Evolutionary conservation across 2,888 invertebrate species (phyloP), one percentile per base, ranked within the genome.

Genomic region (Cheilosia impressa): DNA sequence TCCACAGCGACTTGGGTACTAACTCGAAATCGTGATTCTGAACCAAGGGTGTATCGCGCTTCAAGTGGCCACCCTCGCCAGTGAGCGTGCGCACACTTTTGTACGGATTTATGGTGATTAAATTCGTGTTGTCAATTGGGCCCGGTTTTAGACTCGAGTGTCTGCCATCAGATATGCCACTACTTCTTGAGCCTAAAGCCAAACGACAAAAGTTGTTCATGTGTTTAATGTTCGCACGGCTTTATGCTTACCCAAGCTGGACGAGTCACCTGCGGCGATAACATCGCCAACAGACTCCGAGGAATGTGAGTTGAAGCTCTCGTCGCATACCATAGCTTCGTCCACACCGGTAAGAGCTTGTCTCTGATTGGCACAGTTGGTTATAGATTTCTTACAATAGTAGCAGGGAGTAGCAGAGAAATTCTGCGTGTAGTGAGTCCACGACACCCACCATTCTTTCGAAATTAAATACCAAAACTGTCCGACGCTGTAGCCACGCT

Each of bases 401-500:
- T 91, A 91, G 88, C 94, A 94, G 7, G 92, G 91, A n/a, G 91
- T 90, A 43, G 90, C 89, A 68, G 91, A 91, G 72, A 90, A 91
- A 57, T 89, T 89, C 81, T 92, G 93, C n/a, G 96, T 94, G 92
- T 97, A 95, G 50, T 94, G 94, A 71, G 93, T 92, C 98, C 98
- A 98, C 15, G 93, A 93, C 83, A 94, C 94, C 97, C 97, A 98
- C 98, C 98, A 98, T 88, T 96, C 96, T 57, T 95, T 95, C 1
- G 95, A 94, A 80, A 98, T 94, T 87, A 98, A 94, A 93, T 97
- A 98, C 97, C 97, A 98, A 92, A 97, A 96, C 92, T 97, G 97
- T 0, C 97, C 97, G 71, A 96, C 95, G 57, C 94, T 93, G 90
- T 96, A 95, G 0, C 97, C 96, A 57, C 96, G 94, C 58, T 94